Base-by-base conservation (phyloP, 2,888 invertebrate genomes). In the Prosopocoilus inquinatus region DNA sequence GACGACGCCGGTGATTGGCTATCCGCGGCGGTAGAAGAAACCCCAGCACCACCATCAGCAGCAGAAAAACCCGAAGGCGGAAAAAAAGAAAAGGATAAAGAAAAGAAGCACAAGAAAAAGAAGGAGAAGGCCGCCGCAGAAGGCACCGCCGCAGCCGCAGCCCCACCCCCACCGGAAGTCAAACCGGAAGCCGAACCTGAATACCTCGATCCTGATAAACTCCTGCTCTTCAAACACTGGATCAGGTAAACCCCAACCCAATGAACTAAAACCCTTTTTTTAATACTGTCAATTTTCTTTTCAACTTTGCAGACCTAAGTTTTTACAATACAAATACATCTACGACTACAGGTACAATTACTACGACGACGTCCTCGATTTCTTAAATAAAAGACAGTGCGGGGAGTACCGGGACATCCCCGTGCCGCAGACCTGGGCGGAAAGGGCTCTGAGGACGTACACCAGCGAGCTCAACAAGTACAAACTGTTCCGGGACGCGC, bases 341-440 rank as follows among this genome's bases (percentile, higher is more conserved):
- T 89, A 88, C 79, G 87, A 91, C 75, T 93, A 92, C 79, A 85
- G 88, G 78, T 85, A 86, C 76, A 91, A 90, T 78, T 93, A 93
- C 75, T 93, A 92, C 77, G 86, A 91, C 72, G 91, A 92, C 73
- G 87, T 90, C 58, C 90, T 93, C 75, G 86, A 88, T 70, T 93
- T 88, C 78, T 77, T 93, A 77, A 88, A 93, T 75, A 85, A 87
- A 71, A 83, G 89, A 66, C 84, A 87, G 76, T 81, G 81, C 63
- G 92, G 92, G 0, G 60, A 77, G 16, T 54, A 70, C 15, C 82
- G 87, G 47, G 91, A 91, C 65, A 81, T 82, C 57, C 93, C 92
- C 1, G 81, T 86, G 52, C 85, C 92, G 11, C 90, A 92, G 77
- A 91, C 91, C 32, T 93, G 93, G 93, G 89, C 88, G 47, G 93